Conservation (phyloP, 2,888 invertebrate genomes). For the Bombylius major region DNA sequence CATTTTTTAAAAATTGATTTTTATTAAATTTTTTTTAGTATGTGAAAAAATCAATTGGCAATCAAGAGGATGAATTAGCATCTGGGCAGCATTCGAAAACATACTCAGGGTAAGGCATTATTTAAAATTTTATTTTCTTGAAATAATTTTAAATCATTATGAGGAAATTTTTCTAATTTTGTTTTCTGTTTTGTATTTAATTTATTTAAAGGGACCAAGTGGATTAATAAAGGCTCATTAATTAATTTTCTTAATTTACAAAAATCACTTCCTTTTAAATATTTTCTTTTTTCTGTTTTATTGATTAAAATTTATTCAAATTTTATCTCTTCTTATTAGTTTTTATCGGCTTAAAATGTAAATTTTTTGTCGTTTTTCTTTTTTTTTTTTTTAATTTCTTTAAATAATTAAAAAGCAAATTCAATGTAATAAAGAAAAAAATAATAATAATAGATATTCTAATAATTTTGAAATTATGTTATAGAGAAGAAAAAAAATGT, state of each 20-base stretch:
- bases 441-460: too few relatives aligned
- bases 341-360: too few relatives aligned
- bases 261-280: not conserved
- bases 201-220: slow-evolving; percentile 27
- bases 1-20: not conserved
- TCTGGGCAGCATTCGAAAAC: slow-evolving; percentile 32
- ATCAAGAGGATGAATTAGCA: slow-evolving; percentile 44
- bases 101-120: slow-evolving; percentile 27
- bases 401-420: too few relatives aligned
- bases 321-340: too few relatives aligned
- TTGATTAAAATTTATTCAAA: too few relatives aligned
- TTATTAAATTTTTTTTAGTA: slow-evolving; percentile 36
- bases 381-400: too few relatives aligned
- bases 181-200: not conserved
- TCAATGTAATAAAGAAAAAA: too few relatives aligned
- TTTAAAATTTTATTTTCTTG: not conserved
- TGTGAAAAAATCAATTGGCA: slow-evolving; percentile 48
- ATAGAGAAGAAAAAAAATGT: too few relatives aligned
- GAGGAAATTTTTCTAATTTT: not conserved
- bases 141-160: not conserved
- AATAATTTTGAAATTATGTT: too few relatives aligned
- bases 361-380: too few relatives aligned
- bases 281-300: not conserved
- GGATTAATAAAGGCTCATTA: slow-evolving; percentile 27
- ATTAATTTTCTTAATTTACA: too few relatives aligned